These are phyloP conservation scores for Leptinotarsa undecemlineata DNA, from an alignment of 1,140 invertebrate genomes.

Conservation along the genomic window DNA sequence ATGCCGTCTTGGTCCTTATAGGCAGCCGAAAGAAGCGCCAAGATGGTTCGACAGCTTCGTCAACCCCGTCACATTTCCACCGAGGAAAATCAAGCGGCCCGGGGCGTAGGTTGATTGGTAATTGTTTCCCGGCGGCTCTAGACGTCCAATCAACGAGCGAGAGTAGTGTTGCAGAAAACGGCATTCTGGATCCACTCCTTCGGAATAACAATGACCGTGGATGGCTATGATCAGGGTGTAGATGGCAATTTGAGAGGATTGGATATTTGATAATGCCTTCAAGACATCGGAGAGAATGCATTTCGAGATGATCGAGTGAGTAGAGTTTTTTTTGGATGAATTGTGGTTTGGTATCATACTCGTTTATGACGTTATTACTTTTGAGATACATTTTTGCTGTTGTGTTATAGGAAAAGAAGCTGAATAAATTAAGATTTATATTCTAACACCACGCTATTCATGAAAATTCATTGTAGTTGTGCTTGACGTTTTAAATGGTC, in stretches of 20 bases:
- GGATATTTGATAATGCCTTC: conserved; percentile 1
- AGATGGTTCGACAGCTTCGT: not conserved
- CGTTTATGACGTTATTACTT: too few relatives aligned
- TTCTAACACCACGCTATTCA: too few relatives aligned
- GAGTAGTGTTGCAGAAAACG: conserved; percentile 52
- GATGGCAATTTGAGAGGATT: conserved; percentile 29
- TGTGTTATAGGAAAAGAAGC: too few relatives aligned
- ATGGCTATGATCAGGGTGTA: conserved; percentile 24
- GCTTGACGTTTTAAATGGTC: too few relatives aligned
- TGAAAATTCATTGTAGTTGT: too few relatives aligned
- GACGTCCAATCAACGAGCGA: conserved; percentile 49
- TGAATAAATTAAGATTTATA: too few relatives aligned
- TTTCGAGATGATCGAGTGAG: not conserved
- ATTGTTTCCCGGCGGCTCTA: conserved; percentile 49
- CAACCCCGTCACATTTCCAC: conserved; percentile 1
- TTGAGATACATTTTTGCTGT: too few relatives aligned
- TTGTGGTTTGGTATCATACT: too few relatives aligned
- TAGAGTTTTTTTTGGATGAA: not conserved
- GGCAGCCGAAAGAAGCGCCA: not conserved
- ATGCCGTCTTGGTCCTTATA: conserved; percentile 6
- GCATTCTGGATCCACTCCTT: conserved; percentile 45
- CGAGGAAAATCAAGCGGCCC: conserved; percentile 32
- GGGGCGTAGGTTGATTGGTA: conserved; percentile 52
- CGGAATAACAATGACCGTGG: conserved; percentile 44
- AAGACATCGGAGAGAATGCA: not conserved